phyloP scores from a whole-genome alignment of 2,797 vertebrate genomes.

The Pseudochaenichthys georgianus region DNA sequence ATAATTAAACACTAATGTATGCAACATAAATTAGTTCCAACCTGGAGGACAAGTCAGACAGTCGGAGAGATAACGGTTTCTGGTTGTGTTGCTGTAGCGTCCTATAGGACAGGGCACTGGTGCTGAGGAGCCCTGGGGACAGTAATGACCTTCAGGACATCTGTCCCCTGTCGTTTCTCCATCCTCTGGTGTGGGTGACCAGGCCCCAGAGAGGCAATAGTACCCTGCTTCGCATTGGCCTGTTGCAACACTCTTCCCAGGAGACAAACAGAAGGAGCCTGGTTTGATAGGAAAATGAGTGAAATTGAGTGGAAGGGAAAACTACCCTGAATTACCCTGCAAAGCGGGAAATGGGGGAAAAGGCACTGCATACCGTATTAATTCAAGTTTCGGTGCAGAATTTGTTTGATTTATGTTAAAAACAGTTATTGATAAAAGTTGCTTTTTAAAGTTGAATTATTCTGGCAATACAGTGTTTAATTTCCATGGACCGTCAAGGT shows the following conservation, averaged over 20 bases:
- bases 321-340: neutral
- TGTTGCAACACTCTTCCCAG: constrained; percentile 78
- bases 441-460: constrained; percentile 5
- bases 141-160: constrained; percentile 89
- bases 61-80: constrained; percentile 78
- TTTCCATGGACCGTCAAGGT: constrained; percentile 13
- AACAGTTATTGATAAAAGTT: constrained; percentile 3
- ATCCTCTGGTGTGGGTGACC: constrained; percentile 80
- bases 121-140: constrained; percentile 82
- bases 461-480: constrained; percentile 14
- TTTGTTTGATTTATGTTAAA: neutral
- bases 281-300: constrained; percentile 19
- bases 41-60: constrained; percentile 89
- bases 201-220: constrained; percentile 84
- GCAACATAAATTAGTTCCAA: constrained; percentile 55
- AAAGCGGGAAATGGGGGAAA: neutral
- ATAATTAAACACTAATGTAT: neutral
- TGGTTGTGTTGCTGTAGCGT: constrained; percentile 85
- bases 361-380: neutral
- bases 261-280: constrained; percentile 86
- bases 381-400: neutral
- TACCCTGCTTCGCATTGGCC: constrained; percentile 86
- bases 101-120: constrained; percentile 86
- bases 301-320: constrained; percentile 10
- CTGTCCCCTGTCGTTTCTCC: constrained; percentile 76